Base-by-base conservation (phyloP, 2,888 invertebrate genomes). In the Camponotus fellah region DNA sequence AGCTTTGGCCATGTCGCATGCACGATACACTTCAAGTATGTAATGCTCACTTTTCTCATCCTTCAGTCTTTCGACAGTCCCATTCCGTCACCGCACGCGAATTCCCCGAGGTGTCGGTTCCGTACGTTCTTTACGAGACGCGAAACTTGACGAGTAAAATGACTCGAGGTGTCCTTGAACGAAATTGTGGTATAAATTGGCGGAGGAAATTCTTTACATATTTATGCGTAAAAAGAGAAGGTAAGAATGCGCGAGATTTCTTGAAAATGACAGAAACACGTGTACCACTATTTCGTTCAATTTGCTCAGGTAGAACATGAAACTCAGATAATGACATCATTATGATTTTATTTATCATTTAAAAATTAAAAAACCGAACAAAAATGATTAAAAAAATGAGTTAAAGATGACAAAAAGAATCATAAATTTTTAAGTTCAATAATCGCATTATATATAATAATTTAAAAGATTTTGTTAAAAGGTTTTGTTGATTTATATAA, bases 1-100 rank as follows among this genome's bases (percentile, higher is more conserved):
- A 90, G 94, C 94, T 94, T 94, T 94, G 93, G 94, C 94, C 84
- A 93, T 94, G 94, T 89, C 93, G 94, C 94, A 94, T 94, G 94
- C 89, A 88, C 80, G 80, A 69, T 62, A 89, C 89, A 88, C 84
- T 84, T 80, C 62, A 75, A 88, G 82, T 86, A 26, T 26, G 26
- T 26, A 87, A 87, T 83, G 88, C 84, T 87, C 86, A 87, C 85
- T 86, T 26, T 26, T 37, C 37, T 85, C 85, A 76, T 66, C 64
- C 79, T 75, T 89, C 81, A 76, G 10, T 79, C 14, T 82, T 40
- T 58, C 21, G 5, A 37, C 6, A 46, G 46, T 66, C 49, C 49
- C 9, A 40, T 65, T 84, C 77, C 68, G 56, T 72, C 21, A 65
- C 56, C 85, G 83, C 82, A 88, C 60, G 79, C 79, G 49, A 71